phyloP scores from a whole-genome alignment of 2,797 vertebrate genomes.

The Sebastes goodei region DNA sequence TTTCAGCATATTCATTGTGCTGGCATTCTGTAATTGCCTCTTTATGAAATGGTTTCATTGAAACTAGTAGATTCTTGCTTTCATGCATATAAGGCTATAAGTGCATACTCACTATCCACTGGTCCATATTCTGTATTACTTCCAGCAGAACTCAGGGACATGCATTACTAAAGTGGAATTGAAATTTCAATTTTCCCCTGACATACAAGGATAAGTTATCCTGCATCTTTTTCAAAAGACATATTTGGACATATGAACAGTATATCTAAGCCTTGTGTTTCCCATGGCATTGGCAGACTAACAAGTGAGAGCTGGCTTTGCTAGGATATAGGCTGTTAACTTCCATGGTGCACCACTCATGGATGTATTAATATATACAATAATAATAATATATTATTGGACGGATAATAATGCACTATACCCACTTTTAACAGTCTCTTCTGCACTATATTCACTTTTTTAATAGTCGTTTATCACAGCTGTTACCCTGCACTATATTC shows the following conservation, averaged over 20 bases:
- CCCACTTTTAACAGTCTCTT: too few species aligned
- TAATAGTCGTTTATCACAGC: too few species aligned
- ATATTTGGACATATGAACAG: not conserved
- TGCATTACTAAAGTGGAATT: not conserved
- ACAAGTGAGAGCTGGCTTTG: not conserved
- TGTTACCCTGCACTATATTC: too few species aligned
- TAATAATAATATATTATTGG: too few species aligned
- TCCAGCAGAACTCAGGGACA: not conserved
- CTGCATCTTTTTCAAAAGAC: not conserved
- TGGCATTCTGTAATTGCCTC: not conserved
- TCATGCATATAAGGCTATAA: not conserved
- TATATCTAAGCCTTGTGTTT: not conserved
- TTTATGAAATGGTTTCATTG: not conserved
- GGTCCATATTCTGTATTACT: not conserved
- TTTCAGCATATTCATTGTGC: not conserved
- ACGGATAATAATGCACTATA: too few species aligned
- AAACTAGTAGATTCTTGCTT: not conserved
- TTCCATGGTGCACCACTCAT: not conserved
- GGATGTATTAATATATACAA: not conserved
- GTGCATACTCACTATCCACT: not conserved
- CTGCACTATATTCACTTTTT: too few species aligned
- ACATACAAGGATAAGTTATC: not conserved
- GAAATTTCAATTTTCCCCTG: not conserved
- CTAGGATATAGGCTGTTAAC: not conserved
- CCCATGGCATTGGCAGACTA: not conserved